phyloP scores from a whole-genome alignment of 2,797 vertebrate genomes.

The Meriones psammophilus region DNA sequence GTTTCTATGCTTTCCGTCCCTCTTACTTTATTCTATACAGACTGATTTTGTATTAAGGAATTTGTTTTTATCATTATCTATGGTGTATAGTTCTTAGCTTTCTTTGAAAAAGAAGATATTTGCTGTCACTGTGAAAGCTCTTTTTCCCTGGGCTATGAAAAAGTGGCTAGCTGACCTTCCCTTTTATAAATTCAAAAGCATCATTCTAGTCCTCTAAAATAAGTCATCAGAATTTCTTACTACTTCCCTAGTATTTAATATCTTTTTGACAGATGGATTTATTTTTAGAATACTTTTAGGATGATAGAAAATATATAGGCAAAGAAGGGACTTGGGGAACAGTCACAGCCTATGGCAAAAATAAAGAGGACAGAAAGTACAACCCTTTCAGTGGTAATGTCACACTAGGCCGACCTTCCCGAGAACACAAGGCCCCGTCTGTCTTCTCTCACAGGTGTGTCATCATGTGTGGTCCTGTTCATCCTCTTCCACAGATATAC shows the following conservation, averaged over 20 bases:
- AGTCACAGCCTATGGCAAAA: neutral
- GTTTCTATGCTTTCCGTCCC: neutral
- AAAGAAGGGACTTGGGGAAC: neutral
- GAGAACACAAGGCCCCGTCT: neutral
- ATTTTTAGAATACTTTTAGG: neutral
- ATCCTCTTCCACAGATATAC: neutral
- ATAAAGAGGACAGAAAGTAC: neutral
- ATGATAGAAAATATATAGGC: neutral
- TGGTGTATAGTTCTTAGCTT: neutral
- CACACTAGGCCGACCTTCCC: neutral
- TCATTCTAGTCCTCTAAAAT: neutral
- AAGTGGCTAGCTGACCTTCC: neutral
- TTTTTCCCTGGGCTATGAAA: neutral
- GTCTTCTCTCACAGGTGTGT: neutral
- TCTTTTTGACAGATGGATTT: neutral
- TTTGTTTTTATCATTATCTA: neutral
- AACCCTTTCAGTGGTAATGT: neutral
- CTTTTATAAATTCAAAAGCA: neutral
- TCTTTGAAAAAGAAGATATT: neutral
- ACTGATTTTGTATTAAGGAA: neutral
- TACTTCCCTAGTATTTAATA: neutral
- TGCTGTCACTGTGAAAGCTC: neutral
- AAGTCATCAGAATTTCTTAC: neutral
- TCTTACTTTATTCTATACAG: neutral
- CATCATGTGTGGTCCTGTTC: neutral